phyloP scores from a whole-genome alignment of 2,888 invertebrate species.

The Pollenia amentaria region DNA sequence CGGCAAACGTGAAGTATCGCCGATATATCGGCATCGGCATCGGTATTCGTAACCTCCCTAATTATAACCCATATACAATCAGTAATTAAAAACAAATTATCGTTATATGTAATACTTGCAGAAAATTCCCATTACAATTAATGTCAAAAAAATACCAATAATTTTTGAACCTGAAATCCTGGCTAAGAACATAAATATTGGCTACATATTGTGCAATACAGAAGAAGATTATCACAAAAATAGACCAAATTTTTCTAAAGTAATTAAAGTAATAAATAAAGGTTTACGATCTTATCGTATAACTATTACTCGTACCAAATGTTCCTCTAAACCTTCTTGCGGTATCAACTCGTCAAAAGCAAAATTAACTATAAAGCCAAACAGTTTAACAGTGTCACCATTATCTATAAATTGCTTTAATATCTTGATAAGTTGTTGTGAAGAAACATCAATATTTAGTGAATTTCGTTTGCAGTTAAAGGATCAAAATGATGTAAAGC shows the following conservation, averaged over 20 bases:
- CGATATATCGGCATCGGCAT: too few relatives aligned
- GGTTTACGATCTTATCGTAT: conserved; percentile 80
- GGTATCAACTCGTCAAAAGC: conserved; percentile 62
- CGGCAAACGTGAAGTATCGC: too few relatives aligned
- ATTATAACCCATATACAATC: too few relatives aligned
- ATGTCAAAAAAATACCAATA: conserved; percentile 80
- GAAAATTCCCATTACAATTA: conserved; percentile 79
- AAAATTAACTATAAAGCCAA: conserved; percentile 78
- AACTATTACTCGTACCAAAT: conserved; percentile 76
- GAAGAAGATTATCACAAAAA: conserved; percentile 74
- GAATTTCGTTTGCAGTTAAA: conserved; percentile 78
- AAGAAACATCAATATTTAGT: conserved; percentile 73
- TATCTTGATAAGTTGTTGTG: conserved; percentile 77
- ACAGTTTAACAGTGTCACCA: conserved; percentile 74
- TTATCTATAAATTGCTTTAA: conserved; percentile 67
- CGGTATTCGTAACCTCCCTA: too few relatives aligned
- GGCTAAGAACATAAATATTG: conserved; percentile 76
- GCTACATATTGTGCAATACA: conserved; percentile 77
- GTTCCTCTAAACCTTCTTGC: conserved; percentile 64
- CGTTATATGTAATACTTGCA: conserved; percentile 54
- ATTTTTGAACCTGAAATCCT: conserved; percentile 79
- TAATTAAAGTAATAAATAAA: conserved; percentile 77
- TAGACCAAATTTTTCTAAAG: conserved; percentile 73
- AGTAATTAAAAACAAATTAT: neutral
- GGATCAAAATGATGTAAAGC: conserved; percentile 77